These are phyloP conservation scores for Propithecus coquereli DNA, from an alignment of 2,113 vertebrate species.

Conservation along the genomic window DNA sequence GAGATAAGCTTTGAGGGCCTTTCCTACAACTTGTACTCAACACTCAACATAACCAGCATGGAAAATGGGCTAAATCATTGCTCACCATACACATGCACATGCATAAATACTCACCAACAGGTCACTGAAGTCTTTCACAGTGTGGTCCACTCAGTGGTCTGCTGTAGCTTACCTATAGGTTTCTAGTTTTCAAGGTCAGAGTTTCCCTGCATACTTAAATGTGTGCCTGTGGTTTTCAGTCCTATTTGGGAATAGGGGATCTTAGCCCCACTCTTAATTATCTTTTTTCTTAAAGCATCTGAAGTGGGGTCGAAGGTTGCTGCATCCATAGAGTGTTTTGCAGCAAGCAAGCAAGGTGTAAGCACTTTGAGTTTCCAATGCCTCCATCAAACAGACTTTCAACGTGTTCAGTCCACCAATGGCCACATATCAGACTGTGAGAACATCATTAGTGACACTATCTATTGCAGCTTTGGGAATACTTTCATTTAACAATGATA, in stretches of 20 bases:
- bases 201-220: neutral
- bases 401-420: neutral
- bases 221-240: neutral
- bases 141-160: neutral
- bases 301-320: neutral
- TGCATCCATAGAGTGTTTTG: neutral
- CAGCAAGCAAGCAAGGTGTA: neutral
- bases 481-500: neutral
- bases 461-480: neutral
- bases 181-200: neutral
- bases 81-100: neutral
- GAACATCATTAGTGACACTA: neutral
- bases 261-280: neutral
- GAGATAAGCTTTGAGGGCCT: neutral
- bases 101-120: fast-evolving
- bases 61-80: neutral
- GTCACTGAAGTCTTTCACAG: neutral
- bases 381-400: neutral
- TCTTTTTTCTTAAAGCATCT: neutral
- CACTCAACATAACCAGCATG: neutral
- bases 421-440: fast-evolving
- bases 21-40: neutral
- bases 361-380: neutral
- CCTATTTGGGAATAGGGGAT: neutral
- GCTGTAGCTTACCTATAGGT: neutral